Conservation (phyloP, 2,797 vertebrate species). For the Orientallactaga sibirica region DNA sequence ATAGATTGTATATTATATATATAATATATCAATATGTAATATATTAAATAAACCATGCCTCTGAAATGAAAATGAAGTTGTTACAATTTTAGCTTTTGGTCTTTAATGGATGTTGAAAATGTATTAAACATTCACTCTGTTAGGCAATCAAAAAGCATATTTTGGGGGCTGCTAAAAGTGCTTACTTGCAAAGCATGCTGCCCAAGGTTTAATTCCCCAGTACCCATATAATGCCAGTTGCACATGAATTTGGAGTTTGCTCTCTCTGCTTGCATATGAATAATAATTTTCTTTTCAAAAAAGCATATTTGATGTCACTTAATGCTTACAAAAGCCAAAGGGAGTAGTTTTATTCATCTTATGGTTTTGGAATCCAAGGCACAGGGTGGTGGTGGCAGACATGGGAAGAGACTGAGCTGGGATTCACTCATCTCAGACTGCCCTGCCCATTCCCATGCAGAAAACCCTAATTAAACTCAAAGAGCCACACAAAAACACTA, state of each 20-base stretch:
- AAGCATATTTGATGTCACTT: not conserved
- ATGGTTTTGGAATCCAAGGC: constrained; percentile 1
- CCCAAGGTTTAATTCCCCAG: too few species aligned
- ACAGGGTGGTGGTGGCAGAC: not conserved
- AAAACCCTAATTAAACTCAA: too few species aligned
- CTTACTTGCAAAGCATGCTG: too few species aligned
- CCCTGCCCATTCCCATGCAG: too few species aligned
- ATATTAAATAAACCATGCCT: not conserved
- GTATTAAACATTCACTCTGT: not conserved
- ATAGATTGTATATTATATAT: too few species aligned
- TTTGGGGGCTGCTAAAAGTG: too few species aligned
- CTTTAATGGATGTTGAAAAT: not conserved
- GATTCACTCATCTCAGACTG: not conserved
- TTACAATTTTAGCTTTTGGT: not conserved
- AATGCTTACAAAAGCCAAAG: not conserved
- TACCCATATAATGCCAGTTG: too few species aligned
- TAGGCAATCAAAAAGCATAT: too few species aligned
- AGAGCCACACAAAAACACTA: too few species aligned
- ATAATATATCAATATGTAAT: not conserved
- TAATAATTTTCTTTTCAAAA: too few species aligned
- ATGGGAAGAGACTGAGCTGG: not conserved
- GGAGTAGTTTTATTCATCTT: not conserved
- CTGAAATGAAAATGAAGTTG: constrained; percentile 33
- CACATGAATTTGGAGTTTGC: too few species aligned
- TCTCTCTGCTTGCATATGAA: too few species aligned